These are phyloP conservation scores for Cyprinella venusta DNA, from an alignment of 2,797 vertebrate species.

Conservation along the genomic window DNA sequence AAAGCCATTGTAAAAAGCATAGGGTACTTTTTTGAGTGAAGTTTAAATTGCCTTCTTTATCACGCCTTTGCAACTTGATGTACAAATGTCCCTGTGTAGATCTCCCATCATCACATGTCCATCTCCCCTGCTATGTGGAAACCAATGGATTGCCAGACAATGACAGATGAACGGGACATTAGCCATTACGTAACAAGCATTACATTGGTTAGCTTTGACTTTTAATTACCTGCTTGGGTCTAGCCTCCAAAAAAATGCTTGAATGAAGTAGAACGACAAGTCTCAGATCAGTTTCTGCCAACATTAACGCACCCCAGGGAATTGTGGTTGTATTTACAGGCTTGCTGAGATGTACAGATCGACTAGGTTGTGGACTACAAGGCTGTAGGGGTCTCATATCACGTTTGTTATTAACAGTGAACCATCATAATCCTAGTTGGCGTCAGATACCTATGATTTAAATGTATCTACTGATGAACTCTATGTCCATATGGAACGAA, in stretches of 20 bases:
- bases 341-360: slow-evolving; percentile 15
- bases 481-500: slow-evolving; percentile 24
- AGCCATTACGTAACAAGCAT: slow-evolving; percentile 44
- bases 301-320: slow-evolving; percentile 9
- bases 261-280: background rate
- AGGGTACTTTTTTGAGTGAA: background rate
- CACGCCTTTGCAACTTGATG: slow-evolving; percentile 10
- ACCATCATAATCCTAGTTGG: slow-evolving; percentile 40
- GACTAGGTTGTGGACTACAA: background rate
- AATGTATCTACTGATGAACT: slow-evolving; percentile 12
- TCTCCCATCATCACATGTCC: slow-evolving; percentile 15
- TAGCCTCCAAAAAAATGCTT: slow-evolving; percentile 12
- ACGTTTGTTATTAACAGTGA: background rate
- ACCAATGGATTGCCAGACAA: slow-evolving; percentile 19
- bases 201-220: slow-evolving; percentile 37
- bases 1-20: background rate
- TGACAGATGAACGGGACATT: slow-evolving; percentile 27
- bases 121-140: slow-evolving; percentile 23
- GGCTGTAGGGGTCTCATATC: background rate
- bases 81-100: slow-evolving; percentile 20
- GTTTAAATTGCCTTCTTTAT: slow-evolving; percentile 16
- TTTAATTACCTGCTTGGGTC: slow-evolving; percentile 17
- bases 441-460: slow-evolving; percentile 9
- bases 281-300: slow-evolving; percentile 21
- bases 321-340: slow-evolving; percentile 13